A percentile compares a stretch with the other conserved stretches of the same genome.
phyloP scores from a whole-genome alignment of 1,140 invertebrate genomes.

The Drosophila santomea region DNA sequence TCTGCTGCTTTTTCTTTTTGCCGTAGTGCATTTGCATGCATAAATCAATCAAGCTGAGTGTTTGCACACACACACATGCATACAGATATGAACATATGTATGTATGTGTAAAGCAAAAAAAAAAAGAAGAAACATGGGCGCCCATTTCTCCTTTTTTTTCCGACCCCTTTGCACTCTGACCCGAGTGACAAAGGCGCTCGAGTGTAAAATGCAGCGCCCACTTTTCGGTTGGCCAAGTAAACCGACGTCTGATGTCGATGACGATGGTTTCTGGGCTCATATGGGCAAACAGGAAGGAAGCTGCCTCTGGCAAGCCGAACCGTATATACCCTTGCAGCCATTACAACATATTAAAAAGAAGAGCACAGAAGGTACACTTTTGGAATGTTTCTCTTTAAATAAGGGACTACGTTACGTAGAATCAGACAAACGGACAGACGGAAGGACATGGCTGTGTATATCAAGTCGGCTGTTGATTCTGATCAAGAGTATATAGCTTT shows the following conservation, averaged over 20 bases:
- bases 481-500: no score
- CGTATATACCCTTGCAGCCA: no score
- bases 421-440: no score
- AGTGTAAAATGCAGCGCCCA: constrained; percentile 66
- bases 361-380: no score
- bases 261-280: constrained; percentile 10
- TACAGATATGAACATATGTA: no score
- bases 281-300: neutral
- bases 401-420: no score
- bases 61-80: constrained; percentile 39
- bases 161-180: constrained; percentile 6
- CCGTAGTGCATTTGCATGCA: constrained; percentile 52
- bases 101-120: constrained; percentile 10
- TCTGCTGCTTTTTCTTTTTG: constrained; percentile 12
- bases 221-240: constrained; percentile 38
- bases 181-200: constrained; percentile 47
- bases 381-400: no score
- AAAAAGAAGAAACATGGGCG: neutral
- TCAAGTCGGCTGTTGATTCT: no score
- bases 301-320: neutral
- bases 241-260: constrained; percentile 31
- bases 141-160: neutral
- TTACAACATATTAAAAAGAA: no score
- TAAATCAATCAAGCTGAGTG: constrained; percentile 74
- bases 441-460: no score